These are phyloP conservation scores for Melinaea menophilus DNA, from an alignment of 2,888 invertebrate species.

Conservation along the genomic window DNA sequence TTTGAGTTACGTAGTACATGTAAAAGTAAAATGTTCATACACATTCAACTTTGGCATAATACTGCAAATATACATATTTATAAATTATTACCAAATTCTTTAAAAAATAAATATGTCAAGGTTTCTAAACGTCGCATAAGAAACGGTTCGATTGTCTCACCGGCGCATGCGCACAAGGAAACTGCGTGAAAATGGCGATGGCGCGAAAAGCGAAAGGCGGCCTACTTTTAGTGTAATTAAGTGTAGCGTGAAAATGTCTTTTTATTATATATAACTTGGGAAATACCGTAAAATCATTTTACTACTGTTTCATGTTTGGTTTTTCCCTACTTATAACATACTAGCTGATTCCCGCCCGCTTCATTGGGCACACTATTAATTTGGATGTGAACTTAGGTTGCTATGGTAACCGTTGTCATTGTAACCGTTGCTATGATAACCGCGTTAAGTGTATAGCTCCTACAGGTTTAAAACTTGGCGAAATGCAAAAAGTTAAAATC, in stretches of 20 bases:
- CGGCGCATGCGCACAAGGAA: conserved; percentile 25
- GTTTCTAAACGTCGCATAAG: conserved; percentile 40
- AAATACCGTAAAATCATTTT: background rate
- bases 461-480: too few species aligned
- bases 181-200: conserved; percentile 36
- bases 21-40: too few species aligned
- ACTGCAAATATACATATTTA: too few species aligned
- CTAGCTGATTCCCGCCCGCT: background rate
- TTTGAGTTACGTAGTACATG: too few species aligned
- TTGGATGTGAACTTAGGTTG: too few species aligned
- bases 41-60: too few species aligned
- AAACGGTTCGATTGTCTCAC: background rate
- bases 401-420: too few species aligned
- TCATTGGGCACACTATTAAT: too few species aligned
- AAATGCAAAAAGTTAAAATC: too few species aligned
- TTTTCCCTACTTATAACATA: background rate
- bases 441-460: too few species aligned
- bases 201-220: conserved; percentile 26
- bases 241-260: background rate
- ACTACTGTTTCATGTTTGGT: background rate
- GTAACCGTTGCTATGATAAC: too few species aligned
- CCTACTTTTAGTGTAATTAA: conserved; percentile 1
- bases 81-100: background rate
- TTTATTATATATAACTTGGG: background rate
- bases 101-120: conserved; percentile 33